Evolutionary conservation across 2,888 invertebrate genomes (phyloP), one percentile per base, ranked within the genome.

Genomic region (Ophion ellenae): DNA sequence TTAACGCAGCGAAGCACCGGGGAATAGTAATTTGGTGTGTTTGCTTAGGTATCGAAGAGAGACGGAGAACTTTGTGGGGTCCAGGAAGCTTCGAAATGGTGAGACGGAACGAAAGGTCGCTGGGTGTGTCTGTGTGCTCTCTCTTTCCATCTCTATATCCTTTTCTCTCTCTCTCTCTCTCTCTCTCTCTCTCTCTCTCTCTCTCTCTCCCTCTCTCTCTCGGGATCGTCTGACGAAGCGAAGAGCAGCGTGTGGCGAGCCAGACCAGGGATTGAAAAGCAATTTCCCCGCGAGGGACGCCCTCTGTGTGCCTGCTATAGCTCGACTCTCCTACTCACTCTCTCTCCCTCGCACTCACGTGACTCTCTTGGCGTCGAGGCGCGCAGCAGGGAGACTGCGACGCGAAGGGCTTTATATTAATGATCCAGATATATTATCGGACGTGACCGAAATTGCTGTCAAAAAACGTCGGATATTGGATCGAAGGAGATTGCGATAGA

Each of bases 381-480:
- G 66, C 89, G 91, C 90, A 89, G 90, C 90, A 89, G 89, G 91
- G 89, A 86, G 87, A 84, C 90, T 91, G 90, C 89, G 90, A 90
- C 91, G 89, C 89, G 91, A 90, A 90, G 90, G 90, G 94, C 94
- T 94, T 93, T 94, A 94, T 94, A 94, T 94, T 94, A 94, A 94
- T 94, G 94, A 94, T 94, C 94, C 94, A 93, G 93, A 94, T 94
- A 94, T 94, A 94, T 94, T 94, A 94, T 94, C 94, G 94, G 94
- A 94, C 94, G 94, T 94, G 94, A 94, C 94, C 94, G 94, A 94
- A 94, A 94, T 94, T 94, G 94, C 94, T 94, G 94, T 94, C 94
- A 94, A 94, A 94, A 94, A 94, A 94, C 81, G 92, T 94, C 94
- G 94, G 94, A 94, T 94, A 94, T 94, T 94, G 94, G 93, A 94